Evolutionary conservation across 2,113 vertebrate genomes (phyloP).

Genomic region (Brachyhypopomus occidentalis): DNA sequence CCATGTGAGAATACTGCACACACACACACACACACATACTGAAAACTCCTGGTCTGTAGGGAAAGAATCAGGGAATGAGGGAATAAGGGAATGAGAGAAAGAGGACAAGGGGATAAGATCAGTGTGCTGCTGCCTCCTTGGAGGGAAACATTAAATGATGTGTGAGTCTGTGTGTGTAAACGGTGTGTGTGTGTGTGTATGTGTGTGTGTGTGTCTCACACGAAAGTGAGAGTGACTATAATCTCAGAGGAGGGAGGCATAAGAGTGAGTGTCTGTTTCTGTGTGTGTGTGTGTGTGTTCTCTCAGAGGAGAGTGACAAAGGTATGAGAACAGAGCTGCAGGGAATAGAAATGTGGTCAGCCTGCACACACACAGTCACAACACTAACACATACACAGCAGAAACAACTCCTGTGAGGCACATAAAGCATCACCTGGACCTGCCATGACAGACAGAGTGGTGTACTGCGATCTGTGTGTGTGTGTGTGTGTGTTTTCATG

Average conservation of each 20-base stretch:
- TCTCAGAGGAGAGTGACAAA: conserved; percentile 14
- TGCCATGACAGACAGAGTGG: too few species aligned
- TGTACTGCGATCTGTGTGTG: conserved; percentile 22
- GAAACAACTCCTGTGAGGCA: too few species aligned
- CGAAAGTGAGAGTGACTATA: too few species aligned
- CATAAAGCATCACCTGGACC: not conserved
- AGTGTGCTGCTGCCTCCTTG: not conserved
- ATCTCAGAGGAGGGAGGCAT: not conserved
- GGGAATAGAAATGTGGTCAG: not conserved
- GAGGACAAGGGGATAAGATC: conserved; percentile 4
- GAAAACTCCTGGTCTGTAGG: not conserved
- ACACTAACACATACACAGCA: conserved; percentile 2
- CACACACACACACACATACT: conserved; percentile 20
- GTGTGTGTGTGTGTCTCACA: conserved; percentile 1
- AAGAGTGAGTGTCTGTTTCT: not conserved
- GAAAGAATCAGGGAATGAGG: conserved; percentile 4
- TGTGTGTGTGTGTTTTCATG: conserved; percentile 18
- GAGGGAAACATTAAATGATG: not conserved
- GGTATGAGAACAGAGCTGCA: conserved; percentile 17
- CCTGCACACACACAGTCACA: conserved; percentile 1
- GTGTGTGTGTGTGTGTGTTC: conserved; percentile 31
- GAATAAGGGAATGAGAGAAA: not conserved
- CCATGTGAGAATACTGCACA: conserved; percentile 6
- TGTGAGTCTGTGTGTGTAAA: not conserved
- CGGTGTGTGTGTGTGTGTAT: not conserved